Percentiles rank a stretch among this genome's conserved stretches.
Evolutionary conservation across 1,140 invertebrate species (phyloP).

Genomic region (Sminthurides bifidus): DNA sequence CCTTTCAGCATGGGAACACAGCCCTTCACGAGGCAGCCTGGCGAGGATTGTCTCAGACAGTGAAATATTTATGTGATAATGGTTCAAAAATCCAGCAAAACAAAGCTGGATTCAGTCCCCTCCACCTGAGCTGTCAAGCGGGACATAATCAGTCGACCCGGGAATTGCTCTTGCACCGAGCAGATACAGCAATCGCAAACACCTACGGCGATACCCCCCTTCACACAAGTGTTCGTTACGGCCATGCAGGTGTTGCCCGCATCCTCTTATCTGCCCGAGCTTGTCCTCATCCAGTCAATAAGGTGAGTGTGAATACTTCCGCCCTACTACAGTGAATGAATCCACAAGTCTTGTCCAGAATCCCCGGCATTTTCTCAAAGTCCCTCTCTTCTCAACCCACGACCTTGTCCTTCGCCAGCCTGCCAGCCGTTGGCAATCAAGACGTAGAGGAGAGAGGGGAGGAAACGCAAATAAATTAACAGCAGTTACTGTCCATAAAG

Average conservation of each 20-base stretch:
- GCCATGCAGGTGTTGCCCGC: slow-evolving; percentile 87
- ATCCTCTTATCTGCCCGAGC: slow-evolving; percentile 84
- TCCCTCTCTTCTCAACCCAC: too few species aligned
- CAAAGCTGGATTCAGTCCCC: slow-evolving; percentile 76
- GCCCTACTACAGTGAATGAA: too few species aligned
- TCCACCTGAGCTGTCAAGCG: slow-evolving; percentile 67
- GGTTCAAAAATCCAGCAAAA: slow-evolving; percentile 52
- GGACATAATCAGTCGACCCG: slow-evolving; percentile 91
- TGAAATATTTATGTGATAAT: slow-evolving; percentile 56
- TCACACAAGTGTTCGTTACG: slow-evolving; percentile 17
- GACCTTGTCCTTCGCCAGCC: too few species aligned
- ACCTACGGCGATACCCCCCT: slow-evolving; percentile 28
- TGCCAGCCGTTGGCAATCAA: too few species aligned
- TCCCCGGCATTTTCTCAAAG: too few species aligned
- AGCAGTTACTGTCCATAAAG: too few species aligned
- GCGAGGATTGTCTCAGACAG: slow-evolving; percentile 80
- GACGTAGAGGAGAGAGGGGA: too few species aligned
- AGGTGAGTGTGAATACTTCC: too few species aligned
- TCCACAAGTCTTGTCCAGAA: neutral
- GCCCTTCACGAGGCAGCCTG: slow-evolving; percentile 86
- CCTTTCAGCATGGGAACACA: slow-evolving; percentile 73
- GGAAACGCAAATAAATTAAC: too few species aligned
- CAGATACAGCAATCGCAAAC: slow-evolving; percentile 47
- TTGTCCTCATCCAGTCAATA: slow-evolving; percentile 79
- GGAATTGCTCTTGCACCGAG: slow-evolving; percentile 72